Evolutionary conservation across 2,797 vertebrate genomes (phyloP), one percentile per base, ranked within the genome.

Genomic region (Manis pentadactyla): DNA sequence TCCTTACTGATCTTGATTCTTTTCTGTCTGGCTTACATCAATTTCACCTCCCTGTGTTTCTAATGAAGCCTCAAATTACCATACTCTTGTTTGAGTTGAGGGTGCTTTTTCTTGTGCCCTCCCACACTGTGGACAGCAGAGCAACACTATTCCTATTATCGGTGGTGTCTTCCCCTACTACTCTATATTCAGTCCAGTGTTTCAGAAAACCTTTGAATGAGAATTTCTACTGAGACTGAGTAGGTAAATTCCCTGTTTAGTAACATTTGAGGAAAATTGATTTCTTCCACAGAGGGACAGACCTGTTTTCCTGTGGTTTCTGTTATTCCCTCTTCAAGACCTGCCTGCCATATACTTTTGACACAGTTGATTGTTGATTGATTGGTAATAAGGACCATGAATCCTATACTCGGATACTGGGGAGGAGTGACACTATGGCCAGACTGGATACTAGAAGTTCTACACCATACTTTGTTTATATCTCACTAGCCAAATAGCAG

Each of bases 1-100:
- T 98, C 49, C 68, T 21, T 90, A 92, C 78, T 81, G 66, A 73
- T 95, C 97, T 96, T 97, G 81, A 84, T 87, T 77, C 49, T 97
- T 97, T 96, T 90, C 81, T 96, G 1, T 94, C 87, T 95, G 89
- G 29, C 96, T 96, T 97, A 90, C 71, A 75, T 71, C 89, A 94
- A 96, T 97, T 98, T 98, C 90, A 94, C 90, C 73, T 89, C 82
- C 84, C 63, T 84, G n/a, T 96, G 93, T 94, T 95, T 97, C 96
- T 97, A 96, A 94, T 97, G 96, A 95, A 95, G 94, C 93, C 97
- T 98, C 90, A 98, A 97, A 96, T 97, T 96, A 66, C 91, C 84
- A 14, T 90, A 78, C 75, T 91, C 25, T 51, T 94, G 17, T 91
- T 94, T 95, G 93, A 4, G 2, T 91, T 71, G 37, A 79, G 46